These are phyloP conservation scores for Atrichornis clamosus DNA, from an alignment of 2,113 vertebrate genomes.

Conservation along the genomic window DNA sequence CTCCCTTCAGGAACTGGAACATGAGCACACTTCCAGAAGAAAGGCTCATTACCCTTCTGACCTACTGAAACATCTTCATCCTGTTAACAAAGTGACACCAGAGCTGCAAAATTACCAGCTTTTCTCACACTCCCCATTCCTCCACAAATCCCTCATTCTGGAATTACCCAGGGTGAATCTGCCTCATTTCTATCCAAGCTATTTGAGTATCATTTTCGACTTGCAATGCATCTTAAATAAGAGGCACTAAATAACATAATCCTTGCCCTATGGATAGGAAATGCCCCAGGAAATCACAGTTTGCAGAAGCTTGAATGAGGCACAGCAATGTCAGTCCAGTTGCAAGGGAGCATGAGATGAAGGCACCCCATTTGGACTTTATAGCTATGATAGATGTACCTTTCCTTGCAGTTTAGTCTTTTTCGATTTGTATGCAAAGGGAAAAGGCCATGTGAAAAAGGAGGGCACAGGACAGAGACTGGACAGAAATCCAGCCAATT, in stretches of 20 bases:
- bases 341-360: background rate
- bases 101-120: background rate
- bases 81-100: background rate
- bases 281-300: background rate
- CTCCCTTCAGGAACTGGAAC: background rate
- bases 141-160: background rate
- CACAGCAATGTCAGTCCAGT: accelerated
- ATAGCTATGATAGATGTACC: background rate
- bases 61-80: background rate
- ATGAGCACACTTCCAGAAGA: background rate
- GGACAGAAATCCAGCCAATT: background rate
- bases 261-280: background rate
- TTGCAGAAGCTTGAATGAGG: background rate
- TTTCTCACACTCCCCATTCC: background rate
- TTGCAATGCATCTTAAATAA: background rate
- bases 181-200: background rate
- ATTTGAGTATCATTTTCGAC: background rate
- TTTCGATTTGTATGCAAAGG: background rate
- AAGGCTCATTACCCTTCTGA: background rate
- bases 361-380: background rate
- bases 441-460: background rate
- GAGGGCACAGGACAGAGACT: slow-evolving; percentile 3
- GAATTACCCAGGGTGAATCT: background rate
- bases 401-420: background rate
- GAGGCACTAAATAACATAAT: background rate